Base-by-base conservation (phyloP, 2,797 vertebrate genomes). In the Sebastes hopkinsi region DNA sequence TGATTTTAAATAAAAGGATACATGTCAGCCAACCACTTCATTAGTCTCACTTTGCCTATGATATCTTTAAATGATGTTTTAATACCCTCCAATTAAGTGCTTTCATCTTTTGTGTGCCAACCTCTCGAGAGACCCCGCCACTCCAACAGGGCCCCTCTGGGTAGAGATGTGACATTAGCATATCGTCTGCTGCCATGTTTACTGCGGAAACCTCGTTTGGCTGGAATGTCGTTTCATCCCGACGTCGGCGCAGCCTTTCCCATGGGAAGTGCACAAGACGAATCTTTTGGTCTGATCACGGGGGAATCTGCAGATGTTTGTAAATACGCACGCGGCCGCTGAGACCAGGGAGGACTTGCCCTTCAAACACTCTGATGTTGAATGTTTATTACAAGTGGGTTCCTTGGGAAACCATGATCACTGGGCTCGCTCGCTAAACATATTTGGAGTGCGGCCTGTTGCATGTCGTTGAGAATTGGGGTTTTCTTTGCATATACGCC, bases 371-470 rank as follows among this genome's bases (percentile, higher is more conserved):
- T 84, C 75, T 75, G 65, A 82, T 84, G 85, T 32, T 50, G 75
- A 80, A 77, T 82, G 86, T 90, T 91, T 91, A 86, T 90, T 87
- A 91, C 90, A 93, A 90, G 92, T 91, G 92, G 91, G 72, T 91
- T 92, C 72, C 67, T 89, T 67, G 74, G 84, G 83, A 87, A 87
- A 75, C 90, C 88, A 71, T 81, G 82, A 87, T 90, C 83, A 76
- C 90, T 88, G 86, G 87, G 79, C 75, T 71, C 4, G 55, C 71
- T 84, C 71, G 3, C 64, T 76, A 23, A 61, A 79, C 30, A 42
- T 77, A 79, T 89, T 86, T 91, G 85, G 81, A 85, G 75, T 23
- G 67, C 14, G 46, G 89, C 72, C 75, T 32, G n/a, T 76, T 81
- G 64, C 70, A 58, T 86, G 79, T 83, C 62, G 34, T 81, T 75